Evolutionary conservation across 2,888 invertebrate genomes (phyloP).

Genomic region (Luffia ferchaultella): DNA sequence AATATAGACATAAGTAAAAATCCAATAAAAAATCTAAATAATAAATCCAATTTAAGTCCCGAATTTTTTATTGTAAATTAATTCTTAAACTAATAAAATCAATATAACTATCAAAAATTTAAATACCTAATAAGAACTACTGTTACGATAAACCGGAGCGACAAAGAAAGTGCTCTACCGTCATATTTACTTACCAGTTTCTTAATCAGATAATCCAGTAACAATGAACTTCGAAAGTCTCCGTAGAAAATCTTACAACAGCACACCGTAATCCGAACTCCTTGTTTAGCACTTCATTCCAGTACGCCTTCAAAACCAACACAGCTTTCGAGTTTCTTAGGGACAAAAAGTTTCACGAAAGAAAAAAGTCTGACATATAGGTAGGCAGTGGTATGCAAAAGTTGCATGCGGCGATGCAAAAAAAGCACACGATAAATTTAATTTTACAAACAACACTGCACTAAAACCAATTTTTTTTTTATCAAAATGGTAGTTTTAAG

Average conservation of each 20-base stretch:
- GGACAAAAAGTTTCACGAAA: conserved; percentile 4
- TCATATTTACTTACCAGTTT: conserved; percentile 37
- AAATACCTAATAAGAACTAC: no score
- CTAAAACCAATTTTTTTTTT: neutral
- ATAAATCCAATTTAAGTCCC: no score
- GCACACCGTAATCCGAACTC: no score
- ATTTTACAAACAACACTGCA: neutral
- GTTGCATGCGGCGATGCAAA: conserved; percentile 29
- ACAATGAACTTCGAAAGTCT: conserved; percentile 37
- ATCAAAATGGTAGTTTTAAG: no score
- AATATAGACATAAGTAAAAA: no score
- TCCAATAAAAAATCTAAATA: no score
- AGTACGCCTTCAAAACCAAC: neutral
- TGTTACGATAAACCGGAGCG: conserved; percentile 23
- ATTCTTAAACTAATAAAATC: no score
- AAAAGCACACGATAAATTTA: conserved; percentile 17
- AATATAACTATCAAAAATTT: no score
- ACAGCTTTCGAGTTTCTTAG: conserved; percentile 4
- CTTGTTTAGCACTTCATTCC: neutral
- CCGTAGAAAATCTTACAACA: neutral
- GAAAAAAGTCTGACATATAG: conserved; percentile 7
- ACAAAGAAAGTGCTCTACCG: conserved; percentile 25
- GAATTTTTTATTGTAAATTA: no score
- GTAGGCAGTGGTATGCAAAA: conserved; percentile 24
- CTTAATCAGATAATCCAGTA: conserved; percentile 39